phyloP scores from a whole-genome alignment of 1,140 invertebrate genomes.

The Nomia melanderi region DNA sequence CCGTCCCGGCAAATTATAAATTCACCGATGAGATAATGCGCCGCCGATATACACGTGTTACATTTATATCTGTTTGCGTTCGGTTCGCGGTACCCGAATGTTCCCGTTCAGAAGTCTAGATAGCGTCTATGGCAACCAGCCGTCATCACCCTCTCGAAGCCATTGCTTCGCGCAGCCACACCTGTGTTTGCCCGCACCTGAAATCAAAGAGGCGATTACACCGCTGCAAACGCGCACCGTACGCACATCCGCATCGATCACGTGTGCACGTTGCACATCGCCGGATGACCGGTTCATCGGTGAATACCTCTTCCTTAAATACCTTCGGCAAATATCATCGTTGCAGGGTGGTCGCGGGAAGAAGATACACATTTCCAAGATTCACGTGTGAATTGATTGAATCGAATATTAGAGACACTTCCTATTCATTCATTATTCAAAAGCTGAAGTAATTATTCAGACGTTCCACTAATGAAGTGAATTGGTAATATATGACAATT shows the following conservation, averaged over 20 bases:
- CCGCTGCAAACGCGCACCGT: constrained; percentile 40
- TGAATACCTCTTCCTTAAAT: constrained; percentile 26
- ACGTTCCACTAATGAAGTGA: no score
- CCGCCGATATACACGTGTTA: neutral
- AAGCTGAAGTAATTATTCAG: no score
- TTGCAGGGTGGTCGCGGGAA: neutral
- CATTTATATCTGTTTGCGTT: neutral
- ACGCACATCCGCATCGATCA: constrained; percentile 27
- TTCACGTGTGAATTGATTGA: no score
- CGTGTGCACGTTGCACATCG: constrained; percentile 9
- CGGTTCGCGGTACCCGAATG: constrained; percentile 12
- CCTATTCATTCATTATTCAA: no score
- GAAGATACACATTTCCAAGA: neutral
- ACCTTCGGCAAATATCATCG: constrained; percentile 18
- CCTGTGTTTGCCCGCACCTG: constrained; percentile 79
- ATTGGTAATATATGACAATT: no score
- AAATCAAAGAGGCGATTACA: constrained; percentile 69
- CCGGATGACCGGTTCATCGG: neutral
- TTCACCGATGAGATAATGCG: no score
- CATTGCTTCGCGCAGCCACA: no score
- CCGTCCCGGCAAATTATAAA: no score
- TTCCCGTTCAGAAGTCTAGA: neutral
- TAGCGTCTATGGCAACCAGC: constrained; percentile 11
- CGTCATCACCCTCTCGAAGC: constrained; percentile 15
- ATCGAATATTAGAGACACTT: no score